phyloP scores from a whole-genome alignment of 2,888 invertebrate genomes.

The Drosophila nr. perissopoda region DNA sequence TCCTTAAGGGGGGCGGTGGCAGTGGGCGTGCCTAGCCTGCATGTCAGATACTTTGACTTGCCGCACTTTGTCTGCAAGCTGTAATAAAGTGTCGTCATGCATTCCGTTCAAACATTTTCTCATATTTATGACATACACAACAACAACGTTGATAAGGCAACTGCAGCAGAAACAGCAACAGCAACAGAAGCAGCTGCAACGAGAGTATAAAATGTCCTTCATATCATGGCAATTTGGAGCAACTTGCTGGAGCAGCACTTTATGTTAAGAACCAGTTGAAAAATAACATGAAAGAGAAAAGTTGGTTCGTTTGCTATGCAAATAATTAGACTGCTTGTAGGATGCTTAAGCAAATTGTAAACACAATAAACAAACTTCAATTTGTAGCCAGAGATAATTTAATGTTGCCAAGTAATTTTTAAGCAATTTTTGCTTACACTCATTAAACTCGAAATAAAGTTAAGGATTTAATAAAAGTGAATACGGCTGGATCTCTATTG shows the following conservation, averaged over 20 bases:
- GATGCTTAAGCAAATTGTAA: background rate
- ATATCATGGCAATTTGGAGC: constrained; percentile 14
- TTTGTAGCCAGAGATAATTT: background rate
- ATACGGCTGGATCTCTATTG: background rate
- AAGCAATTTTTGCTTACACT: background rate
- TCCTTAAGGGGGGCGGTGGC: background rate
- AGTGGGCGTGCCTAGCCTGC: constrained; percentile 6
- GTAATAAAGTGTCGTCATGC: constrained; percentile 75
- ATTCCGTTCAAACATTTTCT: constrained; percentile 60
- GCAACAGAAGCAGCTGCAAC: background rate
- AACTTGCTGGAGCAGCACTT: constrained; percentile 28
- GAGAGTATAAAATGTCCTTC: background rate
- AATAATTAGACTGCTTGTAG: constrained; percentile 1
- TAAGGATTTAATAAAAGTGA: background rate
- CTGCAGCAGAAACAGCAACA: background rate
- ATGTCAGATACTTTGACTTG: constrained; percentile 48
- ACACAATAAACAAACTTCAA: background rate
- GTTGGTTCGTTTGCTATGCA: background rate
- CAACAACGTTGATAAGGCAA: constrained; percentile 10
- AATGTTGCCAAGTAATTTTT: background rate
- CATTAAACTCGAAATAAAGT: background rate
- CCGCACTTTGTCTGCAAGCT: constrained; percentile 56
- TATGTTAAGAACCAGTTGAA: constrained; percentile 18
- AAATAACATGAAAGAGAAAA: constrained; percentile 8
- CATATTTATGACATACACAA: constrained; percentile 47